phyloP scores from a whole-genome alignment of 2,797 vertebrate genomes.

The Lagocephalus sceleratus region DNA sequence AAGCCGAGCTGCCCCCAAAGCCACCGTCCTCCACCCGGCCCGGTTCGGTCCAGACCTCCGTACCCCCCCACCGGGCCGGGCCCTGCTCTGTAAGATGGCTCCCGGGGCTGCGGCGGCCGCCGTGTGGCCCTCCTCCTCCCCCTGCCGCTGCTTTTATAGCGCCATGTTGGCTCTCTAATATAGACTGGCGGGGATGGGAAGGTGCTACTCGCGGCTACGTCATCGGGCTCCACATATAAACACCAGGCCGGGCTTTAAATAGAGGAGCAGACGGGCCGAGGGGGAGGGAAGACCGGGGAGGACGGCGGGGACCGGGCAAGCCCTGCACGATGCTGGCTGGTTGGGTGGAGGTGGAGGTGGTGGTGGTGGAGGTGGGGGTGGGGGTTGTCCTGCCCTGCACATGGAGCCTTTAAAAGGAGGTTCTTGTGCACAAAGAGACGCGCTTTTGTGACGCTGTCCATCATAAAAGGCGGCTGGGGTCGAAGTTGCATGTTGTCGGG shows the following conservation, averaged over 20 bases:
- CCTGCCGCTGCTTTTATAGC: constrained; percentile 91
- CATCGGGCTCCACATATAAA: constrained; percentile 93
- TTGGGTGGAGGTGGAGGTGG: too few species aligned
- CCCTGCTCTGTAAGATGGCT: constrained; percentile 74
- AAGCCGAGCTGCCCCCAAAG: constrained; percentile 41
- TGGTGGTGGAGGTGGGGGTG: too few species aligned
- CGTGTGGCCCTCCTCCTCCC: constrained; percentile 89
- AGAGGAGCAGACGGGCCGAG: constrained; percentile 75
- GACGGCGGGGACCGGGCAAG: constrained; percentile 15
- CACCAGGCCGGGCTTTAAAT: constrained; percentile 93
- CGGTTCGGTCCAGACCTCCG: too few species aligned
- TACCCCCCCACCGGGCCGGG: too few species aligned
- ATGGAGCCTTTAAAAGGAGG: too few species aligned
- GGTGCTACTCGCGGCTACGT: constrained; percentile 95
- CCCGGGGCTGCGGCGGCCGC: constrained; percentile 70
- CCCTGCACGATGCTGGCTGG: background rate
- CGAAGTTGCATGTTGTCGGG: too few species aligned
- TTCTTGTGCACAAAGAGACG: too few species aligned
- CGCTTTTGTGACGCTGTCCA: too few species aligned
- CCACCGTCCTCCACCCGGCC: constrained; percentile 40
- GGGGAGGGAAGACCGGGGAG: constrained; percentile 54
- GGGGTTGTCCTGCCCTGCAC: too few species aligned
- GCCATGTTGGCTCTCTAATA: constrained; percentile 98
- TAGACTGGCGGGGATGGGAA: constrained; percentile 97
- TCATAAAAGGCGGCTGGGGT: too few species aligned